Evolutionary conservation across 2,888 invertebrate genomes (phyloP).

Genomic region (Seira sanloemensis): DNA sequence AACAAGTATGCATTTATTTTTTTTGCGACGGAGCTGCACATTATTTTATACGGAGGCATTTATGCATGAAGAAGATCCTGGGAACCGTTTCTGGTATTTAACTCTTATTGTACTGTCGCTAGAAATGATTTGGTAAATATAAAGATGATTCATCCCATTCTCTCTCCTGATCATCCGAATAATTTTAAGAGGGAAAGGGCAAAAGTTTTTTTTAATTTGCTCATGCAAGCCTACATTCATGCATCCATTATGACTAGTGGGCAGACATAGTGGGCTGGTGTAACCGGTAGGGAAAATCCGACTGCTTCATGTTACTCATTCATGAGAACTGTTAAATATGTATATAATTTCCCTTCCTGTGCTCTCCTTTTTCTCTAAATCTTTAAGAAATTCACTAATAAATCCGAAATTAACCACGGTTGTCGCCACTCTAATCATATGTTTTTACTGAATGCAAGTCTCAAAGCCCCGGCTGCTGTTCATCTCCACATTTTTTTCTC

Average conservation of each 20-base stretch:
- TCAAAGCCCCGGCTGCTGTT: conserved; percentile 19
- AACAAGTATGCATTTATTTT: too few relatives aligned
- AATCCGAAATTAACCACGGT: conserved; percentile 42
- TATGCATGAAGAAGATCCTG: too few relatives aligned
- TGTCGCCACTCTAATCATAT: conserved; percentile 65
- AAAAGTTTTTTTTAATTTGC: conserved; percentile 34
- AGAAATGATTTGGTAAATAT: not conserved
- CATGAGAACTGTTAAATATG: conserved; percentile 16
- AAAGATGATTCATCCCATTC: conserved; percentile 5
- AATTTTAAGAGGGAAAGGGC: not conserved
- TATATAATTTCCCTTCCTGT: conserved; percentile 6
- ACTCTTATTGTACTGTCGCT: not conserved
- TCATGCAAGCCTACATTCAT: not conserved
- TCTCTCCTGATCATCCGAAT: not conserved
- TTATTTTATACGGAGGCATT: too few relatives aligned
- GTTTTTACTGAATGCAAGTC: conserved; percentile 18
- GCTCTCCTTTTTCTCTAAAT: not conserved
- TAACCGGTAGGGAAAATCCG: too few relatives aligned
- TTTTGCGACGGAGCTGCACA: too few relatives aligned
- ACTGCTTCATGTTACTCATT: not conserved
- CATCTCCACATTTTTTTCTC: conserved; percentile 17
- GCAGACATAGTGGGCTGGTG: too few relatives aligned
- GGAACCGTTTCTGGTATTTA: too few relatives aligned
- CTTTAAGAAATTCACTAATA: conserved; percentile 33
- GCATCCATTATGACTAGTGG: not conserved